Conservation (phyloP, 30 jellyfish, hydroid and myxozoan genomes). For the Turritopsis dohrnii region DNA sequence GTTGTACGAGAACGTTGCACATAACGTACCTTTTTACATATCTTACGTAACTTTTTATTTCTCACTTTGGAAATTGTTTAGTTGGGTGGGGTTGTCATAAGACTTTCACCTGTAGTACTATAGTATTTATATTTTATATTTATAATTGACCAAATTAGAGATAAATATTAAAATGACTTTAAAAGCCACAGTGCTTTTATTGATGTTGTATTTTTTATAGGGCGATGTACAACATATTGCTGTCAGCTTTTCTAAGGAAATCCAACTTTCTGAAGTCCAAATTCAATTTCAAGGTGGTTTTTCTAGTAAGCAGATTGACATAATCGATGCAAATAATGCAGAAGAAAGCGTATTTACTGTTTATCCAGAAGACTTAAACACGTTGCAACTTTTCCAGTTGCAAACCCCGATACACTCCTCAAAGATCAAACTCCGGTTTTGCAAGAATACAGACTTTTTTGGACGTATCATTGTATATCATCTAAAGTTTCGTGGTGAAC, state of each 20-base stretch:
- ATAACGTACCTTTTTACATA: too few relatives aligned
- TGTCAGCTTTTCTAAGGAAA: conserved; percentile 47
- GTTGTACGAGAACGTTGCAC: too few relatives aligned
- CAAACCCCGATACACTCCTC: conserved; percentile 7
- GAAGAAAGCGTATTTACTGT: conserved; percentile 28
- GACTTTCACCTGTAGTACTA: neutral
- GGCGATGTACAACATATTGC: conserved; percentile 63
- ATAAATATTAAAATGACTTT: neutral
- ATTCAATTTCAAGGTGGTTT: conserved; percentile 99
- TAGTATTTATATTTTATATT: neutral
- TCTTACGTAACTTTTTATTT: too few relatives aligned
- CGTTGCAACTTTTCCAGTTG: conserved; percentile 51
- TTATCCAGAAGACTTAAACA: conserved; percentile 89
- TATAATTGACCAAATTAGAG: neutral
- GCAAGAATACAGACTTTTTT: conserved; percentile 81
- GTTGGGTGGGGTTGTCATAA: too few relatives aligned
- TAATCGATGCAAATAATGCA: conserved; percentile 1
- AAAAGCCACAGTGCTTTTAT: neutral
- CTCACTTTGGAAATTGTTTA: too few relatives aligned
- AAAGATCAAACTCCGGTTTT: conserved; percentile 46
- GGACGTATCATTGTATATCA: conserved; percentile 88
- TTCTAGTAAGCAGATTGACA: conserved; percentile 68
- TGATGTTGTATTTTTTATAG: conserved; percentile 20
- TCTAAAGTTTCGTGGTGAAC: conserved; percentile 47
- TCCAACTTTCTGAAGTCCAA: conserved; percentile 25